These are phyloP conservation scores for Anguilla pacifica DNA, from an alignment of 2,797 vertebrate genomes.

Conservation along the genomic window DNA sequence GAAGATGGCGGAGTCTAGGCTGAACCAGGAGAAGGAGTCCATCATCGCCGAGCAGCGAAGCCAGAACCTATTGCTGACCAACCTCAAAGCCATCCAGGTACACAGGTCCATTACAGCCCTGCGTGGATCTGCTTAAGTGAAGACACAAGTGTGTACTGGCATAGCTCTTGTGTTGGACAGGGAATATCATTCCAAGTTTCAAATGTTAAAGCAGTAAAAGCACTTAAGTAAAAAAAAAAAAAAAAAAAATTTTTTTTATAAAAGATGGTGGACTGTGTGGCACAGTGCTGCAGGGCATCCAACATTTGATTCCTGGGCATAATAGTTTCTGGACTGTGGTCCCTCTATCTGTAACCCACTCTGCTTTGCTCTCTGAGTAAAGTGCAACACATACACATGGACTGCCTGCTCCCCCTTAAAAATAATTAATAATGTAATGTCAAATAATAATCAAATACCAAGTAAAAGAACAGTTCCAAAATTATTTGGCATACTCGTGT, in stretches of 20 bases:
- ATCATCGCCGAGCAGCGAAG: constrained; percentile 85
- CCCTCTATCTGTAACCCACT: background rate
- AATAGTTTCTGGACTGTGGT: background rate
- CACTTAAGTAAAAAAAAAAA: no score
- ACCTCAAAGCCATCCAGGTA: constrained; percentile 93
- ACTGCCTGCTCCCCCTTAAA: background rate
- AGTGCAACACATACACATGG: background rate
- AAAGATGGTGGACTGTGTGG: background rate
- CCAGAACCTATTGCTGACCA: constrained; percentile 89
- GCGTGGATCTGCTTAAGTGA: background rate
- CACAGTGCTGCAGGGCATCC: no score
- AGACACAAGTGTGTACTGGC: background rate
- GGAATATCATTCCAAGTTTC: background rate
- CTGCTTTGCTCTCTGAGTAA: background rate
- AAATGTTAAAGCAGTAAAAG: background rate
- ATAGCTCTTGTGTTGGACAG: background rate
- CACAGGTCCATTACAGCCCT: background rate
- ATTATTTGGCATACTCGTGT: background rate
- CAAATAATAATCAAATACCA: background rate
- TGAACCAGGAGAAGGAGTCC: constrained; percentile 86
- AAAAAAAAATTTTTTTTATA: no score
- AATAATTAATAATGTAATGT: background rate
- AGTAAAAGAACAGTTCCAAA: background rate
- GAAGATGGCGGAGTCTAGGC: constrained; percentile 84
- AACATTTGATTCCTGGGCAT: background rate